Evolutionary conservation across 2,888 invertebrate genomes (phyloP).

Genomic region (Melieria picta): DNA sequence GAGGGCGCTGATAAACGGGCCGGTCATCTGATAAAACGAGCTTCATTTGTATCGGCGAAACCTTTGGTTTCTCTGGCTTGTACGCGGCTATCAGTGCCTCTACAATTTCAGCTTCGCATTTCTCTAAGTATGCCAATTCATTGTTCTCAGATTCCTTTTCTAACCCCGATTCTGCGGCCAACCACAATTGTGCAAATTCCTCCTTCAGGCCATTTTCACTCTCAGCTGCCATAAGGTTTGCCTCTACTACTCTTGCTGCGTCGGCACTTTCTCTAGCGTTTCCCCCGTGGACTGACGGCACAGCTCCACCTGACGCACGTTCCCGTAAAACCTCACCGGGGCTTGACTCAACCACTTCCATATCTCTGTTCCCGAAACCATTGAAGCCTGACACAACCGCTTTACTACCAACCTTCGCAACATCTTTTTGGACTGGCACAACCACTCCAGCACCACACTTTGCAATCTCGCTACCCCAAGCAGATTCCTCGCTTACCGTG

Average conservation of each 20-base stretch:
- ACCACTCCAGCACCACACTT: conserved; percentile 10
- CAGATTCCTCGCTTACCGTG: not conserved
- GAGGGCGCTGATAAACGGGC: conserved; percentile 9
- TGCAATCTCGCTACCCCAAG: not conserved
- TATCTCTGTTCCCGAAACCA: too few relatives aligned
- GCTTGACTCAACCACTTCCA: too few relatives aligned
- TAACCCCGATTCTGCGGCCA: not conserved
- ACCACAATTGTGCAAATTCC: not conserved
- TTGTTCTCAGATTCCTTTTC: not conserved
- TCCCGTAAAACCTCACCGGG: too few relatives aligned
- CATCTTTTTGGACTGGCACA: conserved; percentile 4
- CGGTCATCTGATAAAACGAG: conserved; percentile 1
- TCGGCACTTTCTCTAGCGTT: not conserved
- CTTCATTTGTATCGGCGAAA: conserved; percentile 9
- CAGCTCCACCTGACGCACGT: too few relatives aligned
- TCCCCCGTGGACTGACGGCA: too few relatives aligned
- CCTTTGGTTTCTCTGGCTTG: not conserved
- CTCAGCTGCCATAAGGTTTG: too few relatives aligned
- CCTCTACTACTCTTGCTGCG: not conserved
- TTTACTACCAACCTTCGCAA: too few relatives aligned
- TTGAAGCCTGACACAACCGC: too few relatives aligned
- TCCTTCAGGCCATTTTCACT: not conserved
- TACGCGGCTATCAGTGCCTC: not conserved
- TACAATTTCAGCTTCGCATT: not conserved
- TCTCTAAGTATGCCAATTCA: not conserved